Conservation (phyloP, 2,888 invertebrate species). For the Xestoiulus laeticollis region DNA sequence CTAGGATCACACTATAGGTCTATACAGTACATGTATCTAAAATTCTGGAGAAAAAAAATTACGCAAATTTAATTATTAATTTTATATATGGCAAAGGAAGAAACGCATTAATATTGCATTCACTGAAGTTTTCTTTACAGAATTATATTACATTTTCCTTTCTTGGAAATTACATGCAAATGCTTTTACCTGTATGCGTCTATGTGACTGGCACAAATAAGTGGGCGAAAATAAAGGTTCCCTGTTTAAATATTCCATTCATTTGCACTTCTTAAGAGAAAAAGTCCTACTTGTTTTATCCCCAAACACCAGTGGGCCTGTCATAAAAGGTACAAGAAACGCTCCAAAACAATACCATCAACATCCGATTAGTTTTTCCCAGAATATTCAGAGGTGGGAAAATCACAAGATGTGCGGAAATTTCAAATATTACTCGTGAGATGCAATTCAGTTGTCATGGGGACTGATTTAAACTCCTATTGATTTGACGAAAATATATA, state of each 20-base stretch:
- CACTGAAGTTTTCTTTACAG: neutral
- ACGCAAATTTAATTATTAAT: conserved; percentile 30
- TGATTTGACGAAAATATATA: conserved; percentile 36
- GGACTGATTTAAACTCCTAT: conserved; percentile 34
- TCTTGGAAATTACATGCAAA: neutral
- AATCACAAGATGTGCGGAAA: conserved; percentile 24
- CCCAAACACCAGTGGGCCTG: neutral
- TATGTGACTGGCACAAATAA: conserved; percentile 32
- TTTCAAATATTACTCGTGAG: neutral
- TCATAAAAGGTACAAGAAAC: neutral
- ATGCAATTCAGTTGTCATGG: conserved; percentile 34
- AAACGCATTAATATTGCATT: conserved; percentile 25
- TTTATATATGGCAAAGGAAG: neutral
- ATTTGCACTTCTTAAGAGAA: neutral
- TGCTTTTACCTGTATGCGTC: neutral
- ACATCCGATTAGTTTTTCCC: neutral
- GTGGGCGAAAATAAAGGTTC: neutral
- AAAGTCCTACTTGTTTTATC: neutral
- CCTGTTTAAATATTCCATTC: conserved; percentile 3
- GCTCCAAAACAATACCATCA: neutral
- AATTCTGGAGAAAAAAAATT: neutral
- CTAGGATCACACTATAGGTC: neutral
- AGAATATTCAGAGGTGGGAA: neutral
- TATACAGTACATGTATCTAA: too few species aligned
- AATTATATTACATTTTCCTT: conserved; percentile 17